These are phyloP conservation scores for Ametastegia equiseti DNA, from an alignment of 2,888 invertebrate genomes.

Conservation along the genomic window DNA sequence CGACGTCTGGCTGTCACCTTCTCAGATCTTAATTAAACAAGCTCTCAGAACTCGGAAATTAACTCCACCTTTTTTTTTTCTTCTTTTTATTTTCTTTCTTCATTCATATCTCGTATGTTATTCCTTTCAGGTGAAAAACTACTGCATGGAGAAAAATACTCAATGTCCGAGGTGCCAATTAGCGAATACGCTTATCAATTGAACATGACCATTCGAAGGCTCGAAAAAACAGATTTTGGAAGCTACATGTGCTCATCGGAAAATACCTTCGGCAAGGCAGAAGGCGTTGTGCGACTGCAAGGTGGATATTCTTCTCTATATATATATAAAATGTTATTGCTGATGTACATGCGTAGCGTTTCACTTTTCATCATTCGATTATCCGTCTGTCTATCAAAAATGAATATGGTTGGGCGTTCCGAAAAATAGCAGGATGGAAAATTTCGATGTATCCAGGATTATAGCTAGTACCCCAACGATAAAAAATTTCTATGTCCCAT, in stretches of 20 bases:
- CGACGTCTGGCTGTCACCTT: not conserved
- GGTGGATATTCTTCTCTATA: constrained; percentile 76
- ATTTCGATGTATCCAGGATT: too few relatives aligned
- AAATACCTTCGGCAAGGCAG: constrained; percentile 88
- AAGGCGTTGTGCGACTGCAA: constrained; percentile 87
- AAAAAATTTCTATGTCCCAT: too few relatives aligned
- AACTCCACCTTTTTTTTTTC: not conserved
- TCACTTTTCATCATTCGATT: not conserved
- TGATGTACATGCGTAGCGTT: not conserved
- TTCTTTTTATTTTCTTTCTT: too few relatives aligned
- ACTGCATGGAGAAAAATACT: constrained; percentile 85
- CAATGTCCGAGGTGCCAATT: constrained; percentile 83
- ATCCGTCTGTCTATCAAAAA: too few relatives aligned
- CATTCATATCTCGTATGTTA: too few relatives aligned
- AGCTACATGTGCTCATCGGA: constrained; percentile 88
- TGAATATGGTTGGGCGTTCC: too few relatives aligned
- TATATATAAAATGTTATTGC: not conserved
- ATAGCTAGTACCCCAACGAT: too few relatives aligned
- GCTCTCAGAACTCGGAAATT: not conserved
- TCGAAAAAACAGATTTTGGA: constrained; percentile 86
- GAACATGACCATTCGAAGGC: constrained; percentile 87
- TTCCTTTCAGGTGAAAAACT: constrained; percentile 84
- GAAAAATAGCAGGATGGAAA: too few relatives aligned
- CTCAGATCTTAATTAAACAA: constrained; percentile 14
- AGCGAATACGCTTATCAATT: constrained; percentile 88